phyloP scores from a whole-genome alignment of 2,113 vertebrate genomes.

The Pungitius pungitius region DNA sequence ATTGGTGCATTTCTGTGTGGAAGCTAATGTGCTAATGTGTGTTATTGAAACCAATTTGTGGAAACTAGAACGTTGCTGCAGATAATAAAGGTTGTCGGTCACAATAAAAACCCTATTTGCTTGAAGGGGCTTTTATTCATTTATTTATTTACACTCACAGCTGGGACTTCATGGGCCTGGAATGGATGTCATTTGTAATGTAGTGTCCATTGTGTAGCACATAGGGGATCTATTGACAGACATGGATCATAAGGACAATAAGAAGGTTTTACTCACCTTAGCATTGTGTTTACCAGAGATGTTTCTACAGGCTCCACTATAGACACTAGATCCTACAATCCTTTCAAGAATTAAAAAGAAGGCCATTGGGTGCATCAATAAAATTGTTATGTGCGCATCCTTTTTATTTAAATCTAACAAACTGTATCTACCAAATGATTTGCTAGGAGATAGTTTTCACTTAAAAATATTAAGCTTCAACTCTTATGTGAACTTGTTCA shows the following conservation, averaged over 20 bases:
- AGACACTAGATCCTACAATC: no score
- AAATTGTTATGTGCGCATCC: neutral
- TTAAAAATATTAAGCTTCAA: neutral
- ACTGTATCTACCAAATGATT: neutral
- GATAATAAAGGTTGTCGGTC: neutral
- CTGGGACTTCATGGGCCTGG: neutral
- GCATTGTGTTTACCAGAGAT: no score
- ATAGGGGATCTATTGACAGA: no score
- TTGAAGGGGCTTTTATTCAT: neutral
- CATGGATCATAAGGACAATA: neutral
- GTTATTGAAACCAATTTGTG: neutral
- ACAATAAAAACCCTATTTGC: neutral
- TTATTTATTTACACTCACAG: neutral
- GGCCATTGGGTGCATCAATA: neutral
- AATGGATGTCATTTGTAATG: neutral
- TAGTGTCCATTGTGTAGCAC: neutral
- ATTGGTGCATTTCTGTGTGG: neutral
- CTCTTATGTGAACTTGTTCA: slow-evolving; percentile 1
- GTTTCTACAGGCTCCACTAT: no score
- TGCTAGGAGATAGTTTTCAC: neutral
- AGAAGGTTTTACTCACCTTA: no score
- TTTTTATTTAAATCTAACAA: neutral
- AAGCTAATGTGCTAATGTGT: neutral
- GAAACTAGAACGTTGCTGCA: neutral
- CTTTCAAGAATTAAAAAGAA: neutral